Percentiles rank a stretch among this genome's conserved stretches.
Evolutionary conservation across 1,140 invertebrate species (phyloP).

Genomic region (Pachyrhynchus sulphureomaculatus): DNA sequence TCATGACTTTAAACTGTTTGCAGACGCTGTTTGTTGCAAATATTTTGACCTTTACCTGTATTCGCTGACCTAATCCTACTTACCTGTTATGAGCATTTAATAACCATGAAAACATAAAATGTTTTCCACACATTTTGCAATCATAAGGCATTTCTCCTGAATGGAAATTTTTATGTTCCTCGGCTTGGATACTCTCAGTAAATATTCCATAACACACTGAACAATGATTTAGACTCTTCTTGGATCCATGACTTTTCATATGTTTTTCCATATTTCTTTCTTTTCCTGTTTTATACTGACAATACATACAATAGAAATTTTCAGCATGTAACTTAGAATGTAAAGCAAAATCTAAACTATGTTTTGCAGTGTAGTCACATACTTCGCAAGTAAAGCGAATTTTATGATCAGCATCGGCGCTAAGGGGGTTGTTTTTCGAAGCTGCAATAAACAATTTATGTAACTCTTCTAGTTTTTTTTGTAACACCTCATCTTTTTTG

Average conservation of each 20-base stretch:
- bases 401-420: neutral
- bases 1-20: no score
- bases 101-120: slow-evolving; percentile 47
- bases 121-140: slow-evolving; percentile 62
- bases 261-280: slow-evolving; percentile 49
- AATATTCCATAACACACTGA: slow-evolving; percentile 53
- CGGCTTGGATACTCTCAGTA: slow-evolving; percentile 51
- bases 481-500: neutral
- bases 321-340: slow-evolving; percentile 43
- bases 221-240: slow-evolving; percentile 52
- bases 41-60: no score
- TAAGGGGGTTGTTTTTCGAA: neutral
- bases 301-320: slow-evolving; percentile 49
- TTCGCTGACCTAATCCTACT: no score
- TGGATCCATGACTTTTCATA: slow-evolving; percentile 44
- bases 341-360: slow-evolving; percentile 37
- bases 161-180: slow-evolving; percentile 52
- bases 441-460: neutral
- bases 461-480: neutral
- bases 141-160: slow-evolving; percentile 60
- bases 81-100: slow-evolving; percentile 39
- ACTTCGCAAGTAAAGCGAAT: neutral
- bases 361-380: slow-evolving; percentile 34
- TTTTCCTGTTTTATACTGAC: slow-evolving; percentile 49
- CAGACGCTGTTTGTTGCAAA: no score